Percentiles rank a stretch among this genome's conserved stretches.
Conservation (phyloP, 2,797 vertebrate species). For the Austrolebias charrua region DNA sequence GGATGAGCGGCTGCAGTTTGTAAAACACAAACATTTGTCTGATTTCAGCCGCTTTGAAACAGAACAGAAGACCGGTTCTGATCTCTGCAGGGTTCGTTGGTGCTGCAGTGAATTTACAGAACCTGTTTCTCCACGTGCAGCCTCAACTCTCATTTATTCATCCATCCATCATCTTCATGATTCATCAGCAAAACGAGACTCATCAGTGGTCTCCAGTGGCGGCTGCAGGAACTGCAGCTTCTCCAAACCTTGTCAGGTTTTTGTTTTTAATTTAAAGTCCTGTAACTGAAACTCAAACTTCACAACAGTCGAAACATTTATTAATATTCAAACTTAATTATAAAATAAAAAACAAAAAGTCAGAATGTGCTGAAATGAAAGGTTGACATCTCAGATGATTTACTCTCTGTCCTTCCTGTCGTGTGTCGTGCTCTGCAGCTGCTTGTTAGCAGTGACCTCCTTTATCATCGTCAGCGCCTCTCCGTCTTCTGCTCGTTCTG, state of each 20-base stretch:
- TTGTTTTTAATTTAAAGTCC: not conserved
- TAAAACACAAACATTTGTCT: slow-evolving; percentile 5
- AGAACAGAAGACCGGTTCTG: not conserved
- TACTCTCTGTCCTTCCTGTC: slow-evolving; percentile 18
- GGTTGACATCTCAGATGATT: too few species aligned
- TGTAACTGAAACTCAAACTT: not conserved
- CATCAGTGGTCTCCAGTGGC: slow-evolving; percentile 14
- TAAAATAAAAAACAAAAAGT: too few species aligned
- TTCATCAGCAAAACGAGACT: not conserved
- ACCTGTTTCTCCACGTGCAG: not conserved
- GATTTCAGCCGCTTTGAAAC: not conserved
- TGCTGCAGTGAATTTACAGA: too few species aligned
- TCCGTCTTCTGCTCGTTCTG: slow-evolving; percentile 43
- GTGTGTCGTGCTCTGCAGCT: not conserved
- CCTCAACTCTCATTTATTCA: not conserved
- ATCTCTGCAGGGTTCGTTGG: too few species aligned
- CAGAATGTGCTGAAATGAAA: too few species aligned
- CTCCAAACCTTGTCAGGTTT: not conserved
- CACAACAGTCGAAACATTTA: too few species aligned
- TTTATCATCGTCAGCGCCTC: slow-evolving; percentile 11
- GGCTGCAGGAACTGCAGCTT: slow-evolving; percentile 7
- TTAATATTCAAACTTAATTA: too few species aligned
- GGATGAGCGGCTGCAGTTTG: slow-evolving; percentile 45
- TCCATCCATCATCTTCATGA: slow-evolving; percentile 6
- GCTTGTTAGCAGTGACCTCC: slow-evolving; percentile 40